phyloP scores from a whole-genome alignment of 2,113 vertebrate genomes.

The Tiliqua scincoides region DNA sequence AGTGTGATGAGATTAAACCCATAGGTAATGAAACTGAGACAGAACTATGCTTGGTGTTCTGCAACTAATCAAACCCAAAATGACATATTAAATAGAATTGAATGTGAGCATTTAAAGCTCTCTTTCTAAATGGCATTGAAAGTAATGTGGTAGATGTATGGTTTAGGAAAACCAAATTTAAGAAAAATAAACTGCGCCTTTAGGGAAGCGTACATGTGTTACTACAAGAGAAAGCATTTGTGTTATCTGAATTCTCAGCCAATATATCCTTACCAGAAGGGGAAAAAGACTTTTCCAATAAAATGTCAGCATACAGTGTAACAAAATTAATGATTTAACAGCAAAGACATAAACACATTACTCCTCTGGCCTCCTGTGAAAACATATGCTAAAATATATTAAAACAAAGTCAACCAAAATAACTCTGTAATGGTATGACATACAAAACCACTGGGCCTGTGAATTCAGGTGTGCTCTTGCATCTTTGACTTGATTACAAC shows the following conservation, averaged over 20 bases:
- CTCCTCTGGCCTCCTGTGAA: constrained; percentile 31
- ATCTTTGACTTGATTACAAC: constrained; percentile 32
- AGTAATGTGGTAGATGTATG: constrained; percentile 13
- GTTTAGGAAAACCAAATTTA: constrained; percentile 13
- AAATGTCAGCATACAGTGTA: constrained; percentile 21
- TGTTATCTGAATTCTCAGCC: constrained; percentile 38
- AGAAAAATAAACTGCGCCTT: constrained; percentile 40
- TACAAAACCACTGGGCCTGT: constrained; percentile 16
- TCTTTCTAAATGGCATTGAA: constrained; percentile 24
- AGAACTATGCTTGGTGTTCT: constrained; percentile 19
- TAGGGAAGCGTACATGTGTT: background rate
- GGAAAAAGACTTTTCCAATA: constrained; percentile 4
- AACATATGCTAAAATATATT: constrained; percentile 34
- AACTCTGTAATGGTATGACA: constrained; percentile 1
- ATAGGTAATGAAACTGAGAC: constrained; percentile 34
- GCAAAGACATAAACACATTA: background rate
- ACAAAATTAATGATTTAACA: constrained; percentile 34
- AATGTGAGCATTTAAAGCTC: constrained; percentile 23
- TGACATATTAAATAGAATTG: constrained; percentile 41
- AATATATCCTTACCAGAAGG: background rate
- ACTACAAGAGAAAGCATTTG: constrained; percentile 30
- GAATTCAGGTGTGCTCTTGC: background rate
- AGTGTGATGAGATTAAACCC: background rate
- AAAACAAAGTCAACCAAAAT: constrained; percentile 35
- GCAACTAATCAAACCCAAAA: constrained; percentile 21